Evolutionary conservation across 2,888 invertebrate species (phyloP).

Genomic region (Thalpophila matura): DNA sequence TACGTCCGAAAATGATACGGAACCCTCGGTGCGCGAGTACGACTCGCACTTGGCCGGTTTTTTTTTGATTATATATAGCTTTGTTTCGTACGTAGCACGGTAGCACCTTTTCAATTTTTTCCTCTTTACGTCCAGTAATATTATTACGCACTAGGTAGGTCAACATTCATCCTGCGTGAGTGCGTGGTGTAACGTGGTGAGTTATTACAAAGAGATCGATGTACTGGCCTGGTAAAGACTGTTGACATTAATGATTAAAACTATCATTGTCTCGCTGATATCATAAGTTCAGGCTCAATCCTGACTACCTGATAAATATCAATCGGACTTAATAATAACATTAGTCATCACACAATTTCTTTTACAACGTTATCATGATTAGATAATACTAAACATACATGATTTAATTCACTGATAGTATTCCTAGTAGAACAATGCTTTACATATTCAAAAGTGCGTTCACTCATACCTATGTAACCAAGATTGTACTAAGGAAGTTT

Average conservation of each 20-base stretch:
- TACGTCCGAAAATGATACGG: no score
- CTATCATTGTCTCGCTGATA: conserved; percentile 24
- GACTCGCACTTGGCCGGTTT: no score
- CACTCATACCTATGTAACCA: conserved; percentile 45
- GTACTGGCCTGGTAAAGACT: conserved; percentile 12
- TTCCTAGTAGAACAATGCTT: conserved; percentile 41
- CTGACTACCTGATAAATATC: conserved; percentile 27
- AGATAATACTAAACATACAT: conserved; percentile 35
- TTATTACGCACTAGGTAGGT: neutral
- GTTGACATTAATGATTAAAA: conserved; percentile 11
- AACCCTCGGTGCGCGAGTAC: no score
- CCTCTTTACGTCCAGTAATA: neutral
- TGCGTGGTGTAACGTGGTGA: neutral
- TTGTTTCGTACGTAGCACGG: no score
- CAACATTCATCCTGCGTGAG: no score
- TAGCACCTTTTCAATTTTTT: neutral
- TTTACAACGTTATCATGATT: conserved; percentile 39
- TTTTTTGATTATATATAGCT: no score
- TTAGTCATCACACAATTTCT: conserved; percentile 33
- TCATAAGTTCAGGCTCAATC: conserved; percentile 9
- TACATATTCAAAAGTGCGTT: conserved; percentile 41
- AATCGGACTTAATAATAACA: conserved; percentile 18
- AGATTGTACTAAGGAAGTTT: conserved; percentile 64
- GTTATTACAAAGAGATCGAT: conserved; percentile 15
- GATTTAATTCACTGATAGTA: conserved; percentile 41